Base-by-base conservation (phyloP, 2,797 vertebrate genomes). In the Heteromormyrus szaboi region DNA sequence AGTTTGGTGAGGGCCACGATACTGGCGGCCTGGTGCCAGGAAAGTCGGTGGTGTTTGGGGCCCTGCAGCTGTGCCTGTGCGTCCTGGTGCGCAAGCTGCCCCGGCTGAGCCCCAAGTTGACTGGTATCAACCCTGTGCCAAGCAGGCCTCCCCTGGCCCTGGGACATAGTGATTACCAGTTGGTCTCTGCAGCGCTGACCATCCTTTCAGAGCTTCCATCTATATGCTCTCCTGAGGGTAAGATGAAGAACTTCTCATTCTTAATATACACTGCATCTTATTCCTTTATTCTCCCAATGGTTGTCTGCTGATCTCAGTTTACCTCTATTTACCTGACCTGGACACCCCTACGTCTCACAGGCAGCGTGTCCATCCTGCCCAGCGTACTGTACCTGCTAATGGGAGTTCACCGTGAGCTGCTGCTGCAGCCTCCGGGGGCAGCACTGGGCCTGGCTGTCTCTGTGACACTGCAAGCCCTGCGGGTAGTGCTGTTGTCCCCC, bases 141-240 rank as follows among this genome's bases (percentile, higher is more conserved):
- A 93, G 93, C 89, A 87, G 93, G 25, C 95, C 94, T n/a, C 94
- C 94, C 90, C 95, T 95, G 91, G 90, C 92, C 86, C 89, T 98
- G 48, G 96, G 94, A 4, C 94, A 96, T 92, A 93, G 94, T 7
- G 97, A 97, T 91, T 97, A 95, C 50, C 93, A 85, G 11, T 92
- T 98, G 90, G 95, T 99, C 89, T 94, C 96, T 1, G 95, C 95
- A 2, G 96, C 98, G 17, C 91, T 99, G 93, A 93, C 91, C 90
- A 97, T 99, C 93, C 96, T 99, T 46, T 96, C 97, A 86, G 97
- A 98, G 91, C 95, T 99, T 90, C 97, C 97, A 46, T 95, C 96
- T 25, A 90, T 99, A 92, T 99, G 98, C 92, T 99, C 98, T 91
- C 97, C 98, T 89, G 97, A 98, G 96, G 98, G 98, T 99, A 95